Evolutionary conservation across 2,888 invertebrate species (phyloP).

Genomic region (Pyrochroa serraticornis): DNA sequence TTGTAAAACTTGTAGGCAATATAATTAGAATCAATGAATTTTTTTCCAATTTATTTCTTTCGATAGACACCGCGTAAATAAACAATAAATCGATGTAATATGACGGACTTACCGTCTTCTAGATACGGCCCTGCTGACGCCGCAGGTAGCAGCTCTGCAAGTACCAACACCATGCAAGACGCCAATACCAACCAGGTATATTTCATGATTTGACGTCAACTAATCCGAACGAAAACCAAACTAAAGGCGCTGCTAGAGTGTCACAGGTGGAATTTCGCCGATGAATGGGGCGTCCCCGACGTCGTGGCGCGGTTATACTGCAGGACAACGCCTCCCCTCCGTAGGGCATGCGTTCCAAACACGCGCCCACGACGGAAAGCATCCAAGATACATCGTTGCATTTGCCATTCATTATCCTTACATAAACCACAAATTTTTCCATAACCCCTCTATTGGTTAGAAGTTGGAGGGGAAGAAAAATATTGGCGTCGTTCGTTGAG

Average conservation of each 20-base stretch:
- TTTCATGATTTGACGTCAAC: conserved; percentile 49
- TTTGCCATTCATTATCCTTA: conserved; percentile 12
- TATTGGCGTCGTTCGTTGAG: background rate
- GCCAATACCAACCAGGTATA: conserved; percentile 53
- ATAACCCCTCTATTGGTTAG: background rate
- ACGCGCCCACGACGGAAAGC: conserved; percentile 39
- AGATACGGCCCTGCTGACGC: conserved; percentile 50
- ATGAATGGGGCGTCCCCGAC: conserved; percentile 46
- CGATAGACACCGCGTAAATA: too few species aligned
- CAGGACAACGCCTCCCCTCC: conserved; percentile 46
- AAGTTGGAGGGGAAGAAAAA: background rate
- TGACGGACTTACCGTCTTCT: conserved; percentile 52
- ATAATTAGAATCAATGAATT: too few species aligned
- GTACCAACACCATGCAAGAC: conserved; percentile 50
- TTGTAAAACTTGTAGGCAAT: too few species aligned
- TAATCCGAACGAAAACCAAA: conserved; percentile 41
- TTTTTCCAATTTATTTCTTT: too few species aligned
- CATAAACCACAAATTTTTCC: background rate
- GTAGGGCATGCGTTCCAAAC: conserved; percentile 42
- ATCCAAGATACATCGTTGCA: conserved; percentile 18
- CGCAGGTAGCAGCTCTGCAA: conserved; percentile 47
- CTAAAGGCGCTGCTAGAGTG: conserved; percentile 29
- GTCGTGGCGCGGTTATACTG: conserved; percentile 51
- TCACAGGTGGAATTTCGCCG: conserved; percentile 43
- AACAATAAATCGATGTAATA: too few species aligned